A percentile compares a stretch with the other conserved stretches of the same genome.
phyloP scores from a whole-genome alignment of 2,888 invertebrate genomes.

The Drosophila formosana region DNA sequence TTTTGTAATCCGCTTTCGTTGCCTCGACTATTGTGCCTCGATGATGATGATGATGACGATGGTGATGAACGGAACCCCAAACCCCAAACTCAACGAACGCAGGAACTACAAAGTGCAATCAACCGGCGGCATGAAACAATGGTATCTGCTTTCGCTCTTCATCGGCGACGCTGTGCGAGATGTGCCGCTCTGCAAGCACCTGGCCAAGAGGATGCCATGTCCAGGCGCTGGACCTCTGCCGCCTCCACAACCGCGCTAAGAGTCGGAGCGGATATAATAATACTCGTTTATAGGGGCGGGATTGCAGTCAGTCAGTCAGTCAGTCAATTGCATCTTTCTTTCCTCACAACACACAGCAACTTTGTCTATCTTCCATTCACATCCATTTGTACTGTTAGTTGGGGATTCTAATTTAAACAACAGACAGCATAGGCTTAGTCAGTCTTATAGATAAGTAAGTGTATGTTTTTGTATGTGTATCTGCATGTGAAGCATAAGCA shows the following conservation, averaged over 20 bases:
- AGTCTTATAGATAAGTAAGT: conserved; percentile 67
- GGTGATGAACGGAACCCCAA: conserved; percentile 24
- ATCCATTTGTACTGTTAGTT: conserved; percentile 59
- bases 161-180: conserved; percentile 94
- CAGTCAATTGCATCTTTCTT: conserved; percentile 67
- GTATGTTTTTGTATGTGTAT: conserved; percentile 22
- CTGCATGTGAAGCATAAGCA: conserved; percentile 53
- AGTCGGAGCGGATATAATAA: conserved; percentile 5
- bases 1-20: conserved; percentile 82
- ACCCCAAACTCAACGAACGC: conserved; percentile 33
- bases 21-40: conserved; percentile 54
- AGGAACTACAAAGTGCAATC: conserved; percentile 92
- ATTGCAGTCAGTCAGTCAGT: conserved; percentile 39
- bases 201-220: conserved; percentile 90
- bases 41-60: conserved; percentile 17
- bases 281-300: conserved; percentile 31
- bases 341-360: conserved; percentile 16
- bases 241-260: conserved; percentile 80
- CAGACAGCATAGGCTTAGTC: conserved; percentile 55
- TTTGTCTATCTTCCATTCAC: conserved; percentile 28
- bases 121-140: conserved; percentile 90
- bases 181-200: conserved; percentile 91
- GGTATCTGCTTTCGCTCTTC: conserved; percentile 93
- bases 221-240: conserved; percentile 83
- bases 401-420: conserved; percentile 67